A percentile compares a stretch with the other conserved stretches of the same genome.
Evolutionary conservation across 2,888 invertebrate species (phyloP).

Genomic region (Leptinotarsa peninsularis): DNA sequence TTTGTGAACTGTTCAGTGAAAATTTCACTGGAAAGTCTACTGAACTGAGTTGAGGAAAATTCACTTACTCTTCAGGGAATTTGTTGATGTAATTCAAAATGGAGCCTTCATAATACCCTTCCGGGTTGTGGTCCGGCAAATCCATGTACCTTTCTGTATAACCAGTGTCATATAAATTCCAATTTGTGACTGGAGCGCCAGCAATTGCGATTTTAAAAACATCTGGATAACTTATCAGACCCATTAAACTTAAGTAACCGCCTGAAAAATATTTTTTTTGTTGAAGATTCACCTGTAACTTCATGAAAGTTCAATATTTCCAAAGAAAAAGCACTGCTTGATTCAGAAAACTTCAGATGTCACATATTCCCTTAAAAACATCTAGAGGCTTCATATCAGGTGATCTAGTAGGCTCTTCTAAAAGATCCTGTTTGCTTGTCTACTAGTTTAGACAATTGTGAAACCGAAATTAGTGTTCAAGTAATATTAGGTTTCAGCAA

Average conservation of each 20-base stretch:
- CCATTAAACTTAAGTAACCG: constrained; percentile 96
- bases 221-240: constrained; percentile 90
- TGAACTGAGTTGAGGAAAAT: constrained; percentile 20
- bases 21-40: neutral
- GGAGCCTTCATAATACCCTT: constrained; percentile 86
- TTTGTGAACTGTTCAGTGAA: no score
- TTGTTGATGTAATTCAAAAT: constrained; percentile 86
- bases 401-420: no score
- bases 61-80: constrained; percentile 90
- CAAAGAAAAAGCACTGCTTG: no score
- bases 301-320: no score
- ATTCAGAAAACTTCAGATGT: no score
- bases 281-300: no score
- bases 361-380: no score
- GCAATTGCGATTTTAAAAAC: constrained; percentile 96
- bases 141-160: constrained; percentile 99
- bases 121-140: constrained; percentile 79
- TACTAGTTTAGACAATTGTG: no score
- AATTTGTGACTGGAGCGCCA: constrained; percentile 97
- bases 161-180: constrained; percentile 98
- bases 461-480: no score
- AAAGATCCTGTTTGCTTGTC: no score
- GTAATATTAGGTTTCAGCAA: no score
- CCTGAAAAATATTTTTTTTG: constrained; percentile 64
- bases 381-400: no score